phyloP scores from a whole-genome alignment of 2,888 invertebrate genomes.

The Mesoligia furuncula region DNA sequence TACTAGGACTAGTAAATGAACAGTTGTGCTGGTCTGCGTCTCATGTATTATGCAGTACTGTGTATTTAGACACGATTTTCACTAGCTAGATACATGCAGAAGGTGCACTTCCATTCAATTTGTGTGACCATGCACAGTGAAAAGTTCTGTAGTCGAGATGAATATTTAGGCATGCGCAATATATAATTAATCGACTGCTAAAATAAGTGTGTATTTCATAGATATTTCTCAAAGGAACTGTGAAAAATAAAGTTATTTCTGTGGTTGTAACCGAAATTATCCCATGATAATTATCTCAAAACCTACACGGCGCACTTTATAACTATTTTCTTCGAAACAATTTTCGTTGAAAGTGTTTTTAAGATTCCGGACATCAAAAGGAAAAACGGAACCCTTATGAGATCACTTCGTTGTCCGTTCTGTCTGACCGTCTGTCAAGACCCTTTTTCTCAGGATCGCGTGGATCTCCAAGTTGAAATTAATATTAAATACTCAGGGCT shows the following conservation, averaged over 20 bases:
- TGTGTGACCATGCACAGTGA: neutral
- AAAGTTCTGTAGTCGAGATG: neutral
- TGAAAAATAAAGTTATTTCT: neutral
- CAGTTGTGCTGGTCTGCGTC: constrained; percentile 25
- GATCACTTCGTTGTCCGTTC: too few species aligned
- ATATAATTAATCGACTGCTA: neutral
- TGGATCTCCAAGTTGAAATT: too few species aligned
- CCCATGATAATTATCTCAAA: neutral
- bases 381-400: too few species aligned
- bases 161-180: neutral
- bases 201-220: neutral
- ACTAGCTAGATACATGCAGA: constrained; percentile 7
- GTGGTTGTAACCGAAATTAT: neutral
- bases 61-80: constrained; percentile 37
- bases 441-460: too few species aligned
- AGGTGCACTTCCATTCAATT: constrained; percentile 7
- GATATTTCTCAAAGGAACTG: neutral
- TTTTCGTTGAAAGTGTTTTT: neutral
- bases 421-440: too few species aligned
- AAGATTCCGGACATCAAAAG: too few species aligned
- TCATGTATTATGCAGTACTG: constrained; percentile 53
- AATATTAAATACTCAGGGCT: too few species aligned
- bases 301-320: neutral
- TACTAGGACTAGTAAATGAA: constrained; percentile 36
- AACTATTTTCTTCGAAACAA: neutral